phyloP scores from a whole-genome alignment of 2,888 invertebrate species.

The Drosophila cyrtoloma region DNA sequence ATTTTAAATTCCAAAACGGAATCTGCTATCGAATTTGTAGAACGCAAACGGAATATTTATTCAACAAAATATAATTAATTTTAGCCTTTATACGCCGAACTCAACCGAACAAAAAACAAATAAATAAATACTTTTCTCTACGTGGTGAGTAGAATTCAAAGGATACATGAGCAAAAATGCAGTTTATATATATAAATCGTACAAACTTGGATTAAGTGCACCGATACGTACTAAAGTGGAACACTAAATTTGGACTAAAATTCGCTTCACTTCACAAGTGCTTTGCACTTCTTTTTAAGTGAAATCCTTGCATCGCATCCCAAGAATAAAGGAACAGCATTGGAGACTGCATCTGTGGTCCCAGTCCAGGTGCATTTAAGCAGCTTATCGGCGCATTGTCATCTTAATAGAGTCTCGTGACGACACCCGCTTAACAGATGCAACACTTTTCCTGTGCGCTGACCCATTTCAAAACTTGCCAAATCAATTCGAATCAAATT shows the following conservation, averaged over 20 bases:
- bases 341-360: slow-evolving; percentile 2
- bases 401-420: slow-evolving; percentile 42
- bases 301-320: background rate
- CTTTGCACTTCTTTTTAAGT: background rate
- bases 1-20: background rate
- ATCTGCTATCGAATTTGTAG: background rate
- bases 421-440: slow-evolving; percentile 25
- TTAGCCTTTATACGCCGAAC: too few species aligned
- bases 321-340: background rate
- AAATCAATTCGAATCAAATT: slow-evolving; percentile 55
- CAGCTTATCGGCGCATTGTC: slow-evolving; percentile 34
- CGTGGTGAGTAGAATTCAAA: background rate
- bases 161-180: background rate
- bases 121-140: background rate
- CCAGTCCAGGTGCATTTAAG: background rate
- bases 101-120: background rate
- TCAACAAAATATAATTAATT: background rate
- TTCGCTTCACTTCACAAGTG: background rate
- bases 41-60: background rate
- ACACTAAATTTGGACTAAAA: background rate
- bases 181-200: background rate
- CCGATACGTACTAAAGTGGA: background rate
- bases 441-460: slow-evolving; percentile 42
- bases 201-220: background rate
- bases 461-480: slow-evolving; percentile 50